These are phyloP conservation scores for Sarcophaga variegata DNA, from an alignment of 2,888 invertebrate species.

Conservation along the genomic window DNA sequence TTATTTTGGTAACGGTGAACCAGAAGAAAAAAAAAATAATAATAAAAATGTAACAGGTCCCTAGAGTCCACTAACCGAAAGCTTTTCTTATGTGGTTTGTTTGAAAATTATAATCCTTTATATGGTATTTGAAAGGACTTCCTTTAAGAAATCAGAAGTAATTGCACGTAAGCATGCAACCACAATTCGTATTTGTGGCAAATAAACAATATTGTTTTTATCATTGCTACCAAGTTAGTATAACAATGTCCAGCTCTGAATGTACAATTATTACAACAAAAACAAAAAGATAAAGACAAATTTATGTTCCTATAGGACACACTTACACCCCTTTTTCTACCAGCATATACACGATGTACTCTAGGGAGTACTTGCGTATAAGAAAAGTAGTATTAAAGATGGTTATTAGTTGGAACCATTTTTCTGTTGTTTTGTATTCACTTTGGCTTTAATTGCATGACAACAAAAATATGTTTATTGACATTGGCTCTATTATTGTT, in stretches of 20 bases:
- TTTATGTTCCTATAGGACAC: background rate
- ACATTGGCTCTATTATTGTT: conserved; percentile 18
- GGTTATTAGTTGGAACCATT: background rate
- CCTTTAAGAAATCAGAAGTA: conserved; percentile 23
- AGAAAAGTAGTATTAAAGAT: background rate
- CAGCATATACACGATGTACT: background rate
- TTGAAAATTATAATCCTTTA: conserved; percentile 11
- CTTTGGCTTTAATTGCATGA: conserved; percentile 33
- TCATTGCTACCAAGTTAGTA: too few species aligned
- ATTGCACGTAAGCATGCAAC: conserved; percentile 36
- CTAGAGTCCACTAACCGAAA: conserved; percentile 20
- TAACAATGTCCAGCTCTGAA: background rate
- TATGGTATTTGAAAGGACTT: background rate
- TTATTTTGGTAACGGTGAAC: background rate
- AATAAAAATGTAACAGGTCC: conserved; percentile 13
- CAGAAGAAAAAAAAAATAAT: background rate
- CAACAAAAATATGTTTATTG: conserved; percentile 52
- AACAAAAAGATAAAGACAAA: background rate
- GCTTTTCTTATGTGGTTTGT: conserved; percentile 6
- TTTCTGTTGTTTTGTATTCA: background rate
- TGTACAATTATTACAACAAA: background rate
- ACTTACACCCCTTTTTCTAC: background rate
- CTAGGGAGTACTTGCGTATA: conserved; percentile 7
- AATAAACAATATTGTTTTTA: background rate
- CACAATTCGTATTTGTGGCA: background rate